Evolutionary conservation across 1,140 invertebrate genomes (phyloP).

Genomic region (Trichomalopsis sarcophagae): DNA sequence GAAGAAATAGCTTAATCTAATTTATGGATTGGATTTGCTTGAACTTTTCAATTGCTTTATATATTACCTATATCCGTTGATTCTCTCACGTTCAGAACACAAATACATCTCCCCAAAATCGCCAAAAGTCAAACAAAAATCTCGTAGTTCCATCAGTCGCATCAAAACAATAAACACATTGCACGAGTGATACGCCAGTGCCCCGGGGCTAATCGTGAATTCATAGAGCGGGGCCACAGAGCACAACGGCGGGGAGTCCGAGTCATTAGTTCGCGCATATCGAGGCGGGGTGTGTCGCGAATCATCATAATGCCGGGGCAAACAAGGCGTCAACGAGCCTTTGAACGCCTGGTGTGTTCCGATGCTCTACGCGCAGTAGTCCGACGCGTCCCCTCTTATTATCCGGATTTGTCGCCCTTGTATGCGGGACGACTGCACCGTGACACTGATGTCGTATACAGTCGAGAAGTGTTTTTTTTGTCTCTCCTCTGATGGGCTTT

Average conservation of each 20-base stretch:
- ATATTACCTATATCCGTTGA: no score
- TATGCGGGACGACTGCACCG: not conserved
- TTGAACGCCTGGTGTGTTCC: constrained; percentile 62
- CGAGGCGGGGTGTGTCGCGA: not conserved
- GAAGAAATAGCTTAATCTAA: no score
- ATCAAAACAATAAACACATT: not conserved
- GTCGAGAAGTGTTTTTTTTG: not conserved
- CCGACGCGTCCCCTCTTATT: not conserved
- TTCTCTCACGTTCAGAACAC: no score
- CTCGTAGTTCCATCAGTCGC: not conserved
- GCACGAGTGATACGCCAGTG: not conserved
- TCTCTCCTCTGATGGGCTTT: not conserved
- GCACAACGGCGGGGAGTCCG: not conserved
- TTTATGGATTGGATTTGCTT: no score
- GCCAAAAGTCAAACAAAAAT: not conserved
- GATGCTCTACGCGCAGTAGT: not conserved
- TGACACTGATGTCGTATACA: not conserved
- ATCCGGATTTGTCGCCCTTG: not conserved
- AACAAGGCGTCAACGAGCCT: constrained; percentile 71
- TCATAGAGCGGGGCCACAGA: constrained; percentile 29
- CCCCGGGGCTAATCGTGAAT: constrained; percentile 43
- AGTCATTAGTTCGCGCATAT: constrained; percentile 27
- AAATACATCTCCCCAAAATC: no score
- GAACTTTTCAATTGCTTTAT: no score
- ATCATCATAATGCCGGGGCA: constrained; percentile 22